Conservation (phyloP, 2,888 invertebrate species). For the Cantharis nigra region DNA sequence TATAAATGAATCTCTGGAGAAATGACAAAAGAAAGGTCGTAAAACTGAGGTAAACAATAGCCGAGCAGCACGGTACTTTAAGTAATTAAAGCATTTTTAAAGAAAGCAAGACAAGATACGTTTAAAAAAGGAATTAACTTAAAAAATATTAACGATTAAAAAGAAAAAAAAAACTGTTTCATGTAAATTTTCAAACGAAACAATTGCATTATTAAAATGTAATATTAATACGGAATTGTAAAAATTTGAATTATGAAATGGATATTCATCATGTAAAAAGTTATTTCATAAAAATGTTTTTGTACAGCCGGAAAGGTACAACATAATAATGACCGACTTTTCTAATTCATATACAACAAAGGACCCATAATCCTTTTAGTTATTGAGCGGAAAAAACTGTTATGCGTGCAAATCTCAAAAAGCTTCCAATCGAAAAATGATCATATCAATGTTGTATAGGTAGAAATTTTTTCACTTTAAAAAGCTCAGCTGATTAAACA, state of each 20-base stretch:
- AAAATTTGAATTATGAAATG: not conserved
- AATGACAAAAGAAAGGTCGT: slow-evolving; percentile 22
- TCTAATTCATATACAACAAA: slow-evolving; percentile 8
- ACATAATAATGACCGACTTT: not conserved
- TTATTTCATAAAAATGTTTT: not conserved
- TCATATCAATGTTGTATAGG: not conserved
- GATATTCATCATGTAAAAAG: not conserved
- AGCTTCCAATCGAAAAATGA: not conserved
- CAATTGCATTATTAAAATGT: not conserved
- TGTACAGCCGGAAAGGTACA: not conserved
- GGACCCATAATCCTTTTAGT: slow-evolving; percentile 12
- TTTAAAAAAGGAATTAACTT: slow-evolving; percentile 2
- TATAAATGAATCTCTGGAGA: slow-evolving; percentile 27
- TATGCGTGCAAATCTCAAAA: not conserved
- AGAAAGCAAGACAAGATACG: not conserved
- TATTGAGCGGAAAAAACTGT: slow-evolving; percentile 3
- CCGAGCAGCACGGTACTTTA: slow-evolving; percentile 16
- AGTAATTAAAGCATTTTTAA: slow-evolving; percentile 20
- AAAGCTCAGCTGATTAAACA: not conserved
- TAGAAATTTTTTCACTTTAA: not conserved
- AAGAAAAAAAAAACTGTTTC: not conserved
- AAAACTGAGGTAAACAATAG: slow-evolving; percentile 22
- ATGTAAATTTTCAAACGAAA: not conserved
- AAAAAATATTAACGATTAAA: slow-evolving; percentile 1
- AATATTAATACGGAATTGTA: not conserved